A percentile compares a stretch with the other conserved stretches of the same genome.
Conservation (phyloP, 2,113 vertebrate species). For the Picathartes gymnocephalus region DNA sequence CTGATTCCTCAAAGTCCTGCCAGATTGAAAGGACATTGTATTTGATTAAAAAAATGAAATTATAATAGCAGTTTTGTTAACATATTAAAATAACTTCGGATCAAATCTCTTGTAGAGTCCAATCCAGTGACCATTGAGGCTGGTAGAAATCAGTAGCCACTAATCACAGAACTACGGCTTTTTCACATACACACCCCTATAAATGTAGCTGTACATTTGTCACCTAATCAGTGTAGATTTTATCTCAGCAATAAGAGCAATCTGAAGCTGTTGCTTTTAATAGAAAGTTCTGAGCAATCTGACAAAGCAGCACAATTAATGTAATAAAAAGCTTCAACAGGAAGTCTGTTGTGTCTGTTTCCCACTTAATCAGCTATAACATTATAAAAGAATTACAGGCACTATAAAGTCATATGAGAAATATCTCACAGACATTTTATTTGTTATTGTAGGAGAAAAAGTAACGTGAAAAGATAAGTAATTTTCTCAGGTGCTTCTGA, state of each 20-base stretch:
- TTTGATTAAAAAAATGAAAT: neutral
- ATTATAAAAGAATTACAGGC: neutral
- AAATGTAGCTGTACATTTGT: neutral
- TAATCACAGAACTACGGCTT: neutral
- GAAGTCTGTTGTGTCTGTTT: conserved; percentile 16
- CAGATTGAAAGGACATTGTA: neutral
- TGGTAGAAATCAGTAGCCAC: neutral
- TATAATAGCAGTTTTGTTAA: neutral
- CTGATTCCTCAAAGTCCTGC: neutral
- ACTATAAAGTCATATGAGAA: neutral
- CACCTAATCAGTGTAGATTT: conserved; percentile 56
- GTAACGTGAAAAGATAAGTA: neutral
- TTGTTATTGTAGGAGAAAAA: neutral
- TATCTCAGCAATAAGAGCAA: conserved; percentile 50
- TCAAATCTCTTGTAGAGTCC: neutral
- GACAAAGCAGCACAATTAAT: conserved; percentile 33
- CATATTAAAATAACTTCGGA: neutral
- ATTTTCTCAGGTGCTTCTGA: neutral
- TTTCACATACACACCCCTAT: neutral
- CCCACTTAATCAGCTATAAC: conserved; percentile 45
- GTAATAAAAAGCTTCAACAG: conserved; percentile 41
- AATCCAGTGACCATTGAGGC: neutral
- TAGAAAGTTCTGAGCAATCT: conserved; percentile 44
- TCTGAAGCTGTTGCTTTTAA: conserved; percentile 9
- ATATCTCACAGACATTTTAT: neutral